phyloP scores from a whole-genome alignment of 2,113 vertebrate genomes.

The Pithys albifrons region DNA sequence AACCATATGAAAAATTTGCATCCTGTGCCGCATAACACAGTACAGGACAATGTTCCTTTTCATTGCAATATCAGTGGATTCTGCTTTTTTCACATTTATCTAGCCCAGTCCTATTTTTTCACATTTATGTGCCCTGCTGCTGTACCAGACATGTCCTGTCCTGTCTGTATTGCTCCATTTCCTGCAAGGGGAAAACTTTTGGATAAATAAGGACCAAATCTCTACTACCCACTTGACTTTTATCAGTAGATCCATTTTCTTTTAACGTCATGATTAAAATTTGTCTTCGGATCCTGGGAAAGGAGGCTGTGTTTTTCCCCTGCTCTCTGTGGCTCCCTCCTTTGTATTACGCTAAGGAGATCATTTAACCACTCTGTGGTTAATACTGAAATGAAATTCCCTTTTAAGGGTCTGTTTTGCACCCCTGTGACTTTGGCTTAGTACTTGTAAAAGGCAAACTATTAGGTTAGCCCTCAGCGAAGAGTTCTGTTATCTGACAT shows the following conservation, averaged over 20 bases:
- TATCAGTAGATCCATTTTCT: not conserved
- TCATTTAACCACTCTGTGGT: not conserved
- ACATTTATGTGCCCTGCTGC: not conserved
- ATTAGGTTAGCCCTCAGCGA: not conserved
- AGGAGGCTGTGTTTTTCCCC: not conserved
- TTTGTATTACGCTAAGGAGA: not conserved
- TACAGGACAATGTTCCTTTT: not conserved
- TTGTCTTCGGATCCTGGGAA: not conserved
- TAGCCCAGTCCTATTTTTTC: not conserved
- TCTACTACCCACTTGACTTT: not conserved
- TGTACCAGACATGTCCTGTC: not conserved
- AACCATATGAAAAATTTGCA: fast-evolving
- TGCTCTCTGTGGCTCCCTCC: not conserved
- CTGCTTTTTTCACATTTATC: not conserved
- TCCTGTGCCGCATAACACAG: not conserved
- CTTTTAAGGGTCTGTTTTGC: constrained; percentile 10
- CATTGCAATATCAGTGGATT: not conserved
- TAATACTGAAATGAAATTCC: not conserved
- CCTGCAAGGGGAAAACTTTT: not conserved
- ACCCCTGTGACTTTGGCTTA: not conserved
- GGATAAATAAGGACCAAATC: not conserved
- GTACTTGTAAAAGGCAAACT: not conserved
- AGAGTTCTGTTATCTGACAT: not conserved
- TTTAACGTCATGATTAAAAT: not conserved
- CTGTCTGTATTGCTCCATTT: not conserved